phyloP scores from a whole-genome alignment of 35 echinoderm and acorn worm genomes.

The Patiria miniata region DNA sequence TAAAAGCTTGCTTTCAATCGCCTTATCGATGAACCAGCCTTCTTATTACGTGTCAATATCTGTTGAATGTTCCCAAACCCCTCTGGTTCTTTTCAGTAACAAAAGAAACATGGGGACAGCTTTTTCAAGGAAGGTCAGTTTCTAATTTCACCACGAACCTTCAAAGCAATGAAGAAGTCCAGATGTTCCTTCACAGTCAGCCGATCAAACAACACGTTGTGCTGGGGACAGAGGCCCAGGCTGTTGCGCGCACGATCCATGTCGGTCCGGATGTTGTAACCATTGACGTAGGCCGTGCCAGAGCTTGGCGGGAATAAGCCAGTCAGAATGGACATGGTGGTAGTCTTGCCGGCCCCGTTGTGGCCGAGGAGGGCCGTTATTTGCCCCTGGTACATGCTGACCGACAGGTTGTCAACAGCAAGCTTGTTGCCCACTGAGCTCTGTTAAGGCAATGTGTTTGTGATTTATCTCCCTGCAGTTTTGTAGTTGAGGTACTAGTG shows the following conservation, averaged over 20 bases:
- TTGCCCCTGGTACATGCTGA: conserved; percentile 97
- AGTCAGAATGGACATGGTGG: conserved; percentile 98
- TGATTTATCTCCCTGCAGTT: no score
- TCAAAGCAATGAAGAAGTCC: conserved; percentile 92
- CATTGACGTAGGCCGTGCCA: conserved; percentile 83
- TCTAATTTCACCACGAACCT: conserved; percentile 51
- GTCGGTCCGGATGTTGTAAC: conserved; percentile 60
- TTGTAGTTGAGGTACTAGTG: no score
- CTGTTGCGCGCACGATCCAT: conserved; percentile 82
- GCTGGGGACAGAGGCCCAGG: conserved; percentile 95
- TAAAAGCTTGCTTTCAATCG: no score
- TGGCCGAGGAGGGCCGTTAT: conserved; percentile 95
- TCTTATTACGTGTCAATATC: no score
- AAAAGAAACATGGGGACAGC: no score
- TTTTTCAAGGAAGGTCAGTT: no score
- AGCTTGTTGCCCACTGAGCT: conserved; percentile 96
- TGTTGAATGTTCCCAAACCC: no score
- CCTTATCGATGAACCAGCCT: no score
- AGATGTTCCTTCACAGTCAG: conserved; percentile 96
- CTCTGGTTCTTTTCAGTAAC: no score
- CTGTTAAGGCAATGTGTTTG: no score
- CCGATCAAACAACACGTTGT: conserved; percentile 96
- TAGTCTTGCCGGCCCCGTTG: conserved; percentile 98
- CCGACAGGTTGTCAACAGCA: conserved; percentile 86
- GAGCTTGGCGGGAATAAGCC: conserved; percentile 88